phyloP scores from a whole-genome alignment of 1,140 invertebrate species.

The Nautilus pompilius region DNA sequence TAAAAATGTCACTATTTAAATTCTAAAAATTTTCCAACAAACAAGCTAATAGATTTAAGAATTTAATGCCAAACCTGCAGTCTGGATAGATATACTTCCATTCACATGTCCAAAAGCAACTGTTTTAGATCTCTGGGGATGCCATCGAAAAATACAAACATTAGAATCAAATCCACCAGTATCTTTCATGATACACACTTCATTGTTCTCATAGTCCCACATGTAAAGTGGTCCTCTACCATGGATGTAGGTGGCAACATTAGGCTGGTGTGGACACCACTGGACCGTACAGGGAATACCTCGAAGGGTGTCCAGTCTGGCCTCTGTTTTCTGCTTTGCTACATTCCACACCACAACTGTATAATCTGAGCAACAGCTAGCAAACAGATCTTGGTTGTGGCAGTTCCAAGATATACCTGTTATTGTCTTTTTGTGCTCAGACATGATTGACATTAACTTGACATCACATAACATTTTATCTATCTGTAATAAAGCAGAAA shows the following conservation, averaged over 20 bases:
- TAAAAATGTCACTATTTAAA: too few relatives aligned
- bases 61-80: constrained; percentile 50
- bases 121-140: constrained; percentile 38
- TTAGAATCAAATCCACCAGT: constrained; percentile 30
- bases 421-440: constrained; percentile 58
- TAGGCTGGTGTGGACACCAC: constrained; percentile 40
- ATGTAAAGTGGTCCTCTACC: constrained; percentile 45
- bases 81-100: constrained; percentile 54
- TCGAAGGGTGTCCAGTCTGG: constrained; percentile 31
- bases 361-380: constrained; percentile 47
- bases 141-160: constrained; percentile 48
- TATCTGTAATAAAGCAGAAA: constrained; percentile 30
- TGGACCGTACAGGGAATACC: constrained; percentile 34
- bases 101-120: constrained; percentile 55
- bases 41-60: too few relatives aligned
- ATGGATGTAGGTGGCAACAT: constrained; percentile 36
- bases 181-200: constrained; percentile 30
- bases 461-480: constrained; percentile 50
- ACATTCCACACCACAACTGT: constrained; percentile 53
- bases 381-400: constrained; percentile 46
- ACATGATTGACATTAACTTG: constrained; percentile 55
- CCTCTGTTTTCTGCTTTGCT: constrained; percentile 36
- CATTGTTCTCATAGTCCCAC: constrained; percentile 36
- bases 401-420: constrained; percentile 54
- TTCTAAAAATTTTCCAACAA: too few relatives aligned